phyloP scores from a whole-genome alignment of 2,113 vertebrate genomes.

The Pollachius pollachius region DNA sequence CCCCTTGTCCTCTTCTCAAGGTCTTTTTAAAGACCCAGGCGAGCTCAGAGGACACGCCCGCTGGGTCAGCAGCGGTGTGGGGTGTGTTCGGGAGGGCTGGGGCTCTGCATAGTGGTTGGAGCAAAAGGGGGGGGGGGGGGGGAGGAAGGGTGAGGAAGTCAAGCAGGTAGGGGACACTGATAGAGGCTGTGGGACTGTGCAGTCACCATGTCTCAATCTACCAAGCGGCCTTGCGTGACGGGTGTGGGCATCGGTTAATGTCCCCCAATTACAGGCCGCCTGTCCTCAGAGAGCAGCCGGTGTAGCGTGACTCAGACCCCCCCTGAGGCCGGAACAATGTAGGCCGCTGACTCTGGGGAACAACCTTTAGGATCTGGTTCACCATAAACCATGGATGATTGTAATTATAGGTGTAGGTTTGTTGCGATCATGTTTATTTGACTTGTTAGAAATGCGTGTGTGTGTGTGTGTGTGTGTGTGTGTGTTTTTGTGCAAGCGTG shows the following conservation, averaged over 20 bases:
- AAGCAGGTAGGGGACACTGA: slow-evolving; percentile 34
- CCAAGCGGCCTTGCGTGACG: slow-evolving; percentile 60
- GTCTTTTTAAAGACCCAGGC: slow-evolving; percentile 44
- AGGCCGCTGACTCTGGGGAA: not conserved
- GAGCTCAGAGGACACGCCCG: slow-evolving; percentile 17
- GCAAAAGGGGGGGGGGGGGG: slow-evolving; percentile 28
- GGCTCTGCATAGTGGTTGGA: slow-evolving; percentile 12
- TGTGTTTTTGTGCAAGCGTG: no score
- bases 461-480: no score
- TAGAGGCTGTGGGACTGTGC: slow-evolving; percentile 63
- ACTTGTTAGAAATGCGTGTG: no score
- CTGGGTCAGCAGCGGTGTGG: not conserved
- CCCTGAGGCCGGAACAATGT: slow-evolving; percentile 4
- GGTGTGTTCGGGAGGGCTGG: not conserved
- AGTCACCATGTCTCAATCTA: slow-evolving; percentile 64
- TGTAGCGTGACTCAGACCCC: slow-evolving; percentile 62
- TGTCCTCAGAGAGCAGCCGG: slow-evolving; percentile 70
- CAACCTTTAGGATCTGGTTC: not conserved
- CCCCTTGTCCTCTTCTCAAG: slow-evolving; percentile 48
- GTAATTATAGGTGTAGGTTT: no score
- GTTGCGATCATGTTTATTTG: no score
- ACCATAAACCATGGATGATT: no score
- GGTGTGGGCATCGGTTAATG: slow-evolving; percentile 63
- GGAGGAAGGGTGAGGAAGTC: slow-evolving; percentile 29
- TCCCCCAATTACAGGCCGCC: slow-evolving; percentile 64